These are phyloP conservation scores for Rotaria magnacalcarata DNA, from an alignment of 2,888 invertebrate genomes.

Conservation along the genomic window DNA sequence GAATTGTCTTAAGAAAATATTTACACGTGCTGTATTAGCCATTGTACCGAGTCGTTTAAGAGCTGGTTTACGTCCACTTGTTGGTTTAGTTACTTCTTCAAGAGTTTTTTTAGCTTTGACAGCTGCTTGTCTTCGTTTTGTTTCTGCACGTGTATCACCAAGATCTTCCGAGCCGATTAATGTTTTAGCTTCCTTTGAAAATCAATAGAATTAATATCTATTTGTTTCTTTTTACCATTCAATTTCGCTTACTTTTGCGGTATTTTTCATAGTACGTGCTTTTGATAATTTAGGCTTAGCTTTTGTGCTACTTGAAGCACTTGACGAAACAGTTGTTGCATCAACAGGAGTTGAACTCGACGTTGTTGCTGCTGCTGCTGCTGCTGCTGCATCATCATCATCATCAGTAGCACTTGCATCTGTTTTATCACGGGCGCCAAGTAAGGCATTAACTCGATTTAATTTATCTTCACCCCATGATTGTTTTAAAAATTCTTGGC, in stretches of 20 bases:
- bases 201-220: not conserved
- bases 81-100: slow-evolving; percentile 2
- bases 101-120: not conserved
- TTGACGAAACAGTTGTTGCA: not conserved
- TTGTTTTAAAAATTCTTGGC: slow-evolving; percentile 13
- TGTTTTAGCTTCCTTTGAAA: not conserved
- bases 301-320: not conserved
- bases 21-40: slow-evolving; percentile 61
- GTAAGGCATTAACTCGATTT: slow-evolving; percentile 10
- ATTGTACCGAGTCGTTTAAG: slow-evolving; percentile 19
- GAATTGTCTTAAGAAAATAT: not conserved
- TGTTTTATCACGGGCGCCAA: slow-evolving; percentile 4
- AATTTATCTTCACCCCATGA: slow-evolving; percentile 32
- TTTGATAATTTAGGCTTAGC: not conserved
- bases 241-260: not conserved
- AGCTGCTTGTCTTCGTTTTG: slow-evolving; percentile 20
- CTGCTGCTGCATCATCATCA: not conserved
- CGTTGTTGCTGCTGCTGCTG: not conserved
- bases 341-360: not conserved
- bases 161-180: not conserved
- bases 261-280: not conserved
- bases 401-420: not conserved
- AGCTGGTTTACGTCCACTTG: slow-evolving; percentile 32
- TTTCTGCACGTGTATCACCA: slow-evolving; percentile 48
- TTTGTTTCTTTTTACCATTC: too few relatives aligned